phyloP scores from a whole-genome alignment of 2,888 invertebrate genomes.

The Caenorhabditis japonica region DNA sequence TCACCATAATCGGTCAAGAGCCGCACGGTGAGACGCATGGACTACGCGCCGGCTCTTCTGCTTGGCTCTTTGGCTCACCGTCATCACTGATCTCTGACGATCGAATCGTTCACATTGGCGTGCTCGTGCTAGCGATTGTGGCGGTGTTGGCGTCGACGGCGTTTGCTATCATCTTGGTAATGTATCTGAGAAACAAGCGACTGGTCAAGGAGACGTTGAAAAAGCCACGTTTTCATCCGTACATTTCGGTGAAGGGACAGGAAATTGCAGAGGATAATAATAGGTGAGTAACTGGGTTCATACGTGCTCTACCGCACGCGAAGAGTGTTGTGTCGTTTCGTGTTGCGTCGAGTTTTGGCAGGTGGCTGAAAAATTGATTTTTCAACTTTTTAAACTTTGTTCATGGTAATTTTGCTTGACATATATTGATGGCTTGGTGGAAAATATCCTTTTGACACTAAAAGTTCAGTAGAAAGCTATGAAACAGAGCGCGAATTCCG shows the following conservation, averaged over 20 bases:
- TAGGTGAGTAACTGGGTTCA: conserved; percentile 33
- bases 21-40: conserved; percentile 34
- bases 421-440: too few relatives aligned
- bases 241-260: conserved; percentile 56
- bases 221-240: conserved; percentile 59
- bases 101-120: conserved; percentile 58
- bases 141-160: conserved; percentile 60
- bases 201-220: conserved; percentile 44
- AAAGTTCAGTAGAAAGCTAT: too few relatives aligned
- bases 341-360: too few relatives aligned
- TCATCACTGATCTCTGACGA: conserved; percentile 47
- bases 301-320: too few relatives aligned
- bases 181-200: conserved; percentile 60
- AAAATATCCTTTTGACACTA: too few relatives aligned
- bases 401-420: too few relatives aligned
- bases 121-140: conserved; percentile 59
- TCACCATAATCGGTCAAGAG: conserved; percentile 67
- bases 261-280: conserved; percentile 54
- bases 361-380: too few relatives aligned
- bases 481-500: too few relatives aligned
- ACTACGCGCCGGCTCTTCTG: conserved; percentile 21
- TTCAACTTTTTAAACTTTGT: too few relatives aligned
- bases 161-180: conserved; percentile 58
- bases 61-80: conserved; percentile 37
- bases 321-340: too few relatives aligned